Evolutionary conservation across 2,888 invertebrate species (phyloP).

Genomic region (Sesamia inferens): DNA sequence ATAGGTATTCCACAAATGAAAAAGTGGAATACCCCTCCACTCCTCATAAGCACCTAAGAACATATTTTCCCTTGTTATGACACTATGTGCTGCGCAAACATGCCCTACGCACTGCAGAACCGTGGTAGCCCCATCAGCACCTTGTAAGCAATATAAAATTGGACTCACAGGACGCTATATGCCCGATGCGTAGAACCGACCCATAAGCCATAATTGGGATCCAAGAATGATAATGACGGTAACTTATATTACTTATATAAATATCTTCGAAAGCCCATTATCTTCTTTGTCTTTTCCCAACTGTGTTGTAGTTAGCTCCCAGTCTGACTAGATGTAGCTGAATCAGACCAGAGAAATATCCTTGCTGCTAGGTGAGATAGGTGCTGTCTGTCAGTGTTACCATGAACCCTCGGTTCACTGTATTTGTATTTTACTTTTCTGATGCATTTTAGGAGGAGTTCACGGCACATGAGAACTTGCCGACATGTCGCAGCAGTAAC

Average conservation of each 20-base stretch:
- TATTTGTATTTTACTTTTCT: not conserved
- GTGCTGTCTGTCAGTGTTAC: not conserved
- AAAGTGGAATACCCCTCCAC: too few relatives aligned
- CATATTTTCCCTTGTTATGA: too few relatives aligned
- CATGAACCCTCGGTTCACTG: not conserved
- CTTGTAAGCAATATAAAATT: too few relatives aligned
- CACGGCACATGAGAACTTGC: conserved; percentile 62
- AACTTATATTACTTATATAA: not conserved
- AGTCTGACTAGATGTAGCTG: not conserved
- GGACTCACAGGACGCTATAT: too few relatives aligned
- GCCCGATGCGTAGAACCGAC: too few relatives aligned
- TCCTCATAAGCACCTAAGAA: too few relatives aligned
- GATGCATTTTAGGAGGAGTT: conserved; percentile 61
- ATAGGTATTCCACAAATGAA: too few relatives aligned
- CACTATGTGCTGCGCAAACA: too few relatives aligned
- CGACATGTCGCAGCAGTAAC: conserved; percentile 54
- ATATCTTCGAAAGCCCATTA: not conserved
- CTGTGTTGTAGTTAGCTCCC: not conserved
- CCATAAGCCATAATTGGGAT: too few relatives aligned
- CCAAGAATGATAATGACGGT: too few relatives aligned
- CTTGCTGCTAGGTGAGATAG: not conserved
- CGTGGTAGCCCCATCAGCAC: too few relatives aligned
- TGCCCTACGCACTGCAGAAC: too few relatives aligned
- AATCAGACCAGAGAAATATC: not conserved
- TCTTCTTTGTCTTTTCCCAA: not conserved